phyloP scores from a whole-genome alignment of 2,113 vertebrate genomes.

The Tricholaema leucomelas region DNA sequence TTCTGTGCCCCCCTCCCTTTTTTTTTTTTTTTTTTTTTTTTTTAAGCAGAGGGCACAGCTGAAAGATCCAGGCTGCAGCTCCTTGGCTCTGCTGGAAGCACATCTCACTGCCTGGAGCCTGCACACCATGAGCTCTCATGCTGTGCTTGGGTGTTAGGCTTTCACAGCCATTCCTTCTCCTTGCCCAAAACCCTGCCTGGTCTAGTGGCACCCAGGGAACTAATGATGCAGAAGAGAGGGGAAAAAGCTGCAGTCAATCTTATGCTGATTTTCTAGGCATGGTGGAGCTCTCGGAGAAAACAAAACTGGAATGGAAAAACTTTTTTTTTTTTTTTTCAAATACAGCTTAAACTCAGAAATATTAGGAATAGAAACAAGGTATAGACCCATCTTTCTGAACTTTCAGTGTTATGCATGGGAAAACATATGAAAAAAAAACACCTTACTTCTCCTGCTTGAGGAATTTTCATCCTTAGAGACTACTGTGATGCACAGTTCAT shows the following conservation, averaged over 20 bases:
- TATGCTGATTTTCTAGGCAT: neutral
- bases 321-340: too few relatives aligned
- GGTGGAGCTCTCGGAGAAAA: neutral
- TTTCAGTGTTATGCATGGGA: neutral
- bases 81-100: neutral
- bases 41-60: neutral
- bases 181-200: neutral
- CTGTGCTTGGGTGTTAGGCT: neutral
- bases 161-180: neutral
- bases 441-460: slow-evolving; percentile 71
- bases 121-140: neutral
- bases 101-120: neutral
- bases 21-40: neutral
- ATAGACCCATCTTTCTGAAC: neutral
- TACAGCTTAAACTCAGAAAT: neutral
- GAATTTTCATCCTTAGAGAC: slow-evolving; percentile 59
- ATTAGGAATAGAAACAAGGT: neutral
- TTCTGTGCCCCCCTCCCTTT: neutral
- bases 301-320: neutral
- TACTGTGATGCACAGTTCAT: slow-evolving; percentile 82
- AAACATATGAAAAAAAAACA: neutral
- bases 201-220: neutral
- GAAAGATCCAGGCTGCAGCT: neutral
- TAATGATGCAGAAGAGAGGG: neutral
- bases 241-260: neutral